These are phyloP conservation scores for Scelioninae gen. 2 DNA, from an alignment of 2,888 invertebrate species.

Conservation along the genomic window DNA sequence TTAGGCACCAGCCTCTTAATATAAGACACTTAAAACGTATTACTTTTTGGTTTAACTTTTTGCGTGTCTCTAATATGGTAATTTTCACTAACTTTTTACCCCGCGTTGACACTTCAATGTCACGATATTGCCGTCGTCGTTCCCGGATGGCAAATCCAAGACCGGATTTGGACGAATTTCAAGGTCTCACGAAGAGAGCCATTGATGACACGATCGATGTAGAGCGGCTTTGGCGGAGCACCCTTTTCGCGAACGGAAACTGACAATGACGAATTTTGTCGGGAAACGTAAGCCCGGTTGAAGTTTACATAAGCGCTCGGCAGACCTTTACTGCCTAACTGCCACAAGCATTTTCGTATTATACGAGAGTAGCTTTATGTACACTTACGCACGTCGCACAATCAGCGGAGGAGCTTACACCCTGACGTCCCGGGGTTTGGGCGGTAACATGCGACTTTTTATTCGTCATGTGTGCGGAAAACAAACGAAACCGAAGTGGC, in stretches of 20 bases:
- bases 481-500: too few species aligned
- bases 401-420: slow-evolving; percentile 34
- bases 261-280: slow-evolving; percentile 50
- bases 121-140: too few species aligned
- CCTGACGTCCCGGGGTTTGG: slow-evolving; percentile 7
- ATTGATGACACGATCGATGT: slow-evolving; percentile 19
- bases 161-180: too few species aligned
- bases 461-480: slow-evolving; percentile 15
- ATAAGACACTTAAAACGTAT: too few species aligned
- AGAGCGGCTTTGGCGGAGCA: slow-evolving; percentile 6
- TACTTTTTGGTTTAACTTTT: too few species aligned
- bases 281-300: slow-evolving; percentile 13
- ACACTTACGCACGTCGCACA: slow-evolving; percentile 31
- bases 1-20: too few species aligned
- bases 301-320: slow-evolving; percentile 27
- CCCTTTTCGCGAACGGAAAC: slow-evolving; percentile 15
- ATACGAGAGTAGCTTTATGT: slow-evolving; percentile 20
- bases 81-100: too few species aligned
- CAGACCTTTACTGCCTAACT: slow-evolving; percentile 33
- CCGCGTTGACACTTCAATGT: too few species aligned
- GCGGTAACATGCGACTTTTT: slow-evolving; percentile 10
- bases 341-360: slow-evolving; percentile 31
- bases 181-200: too few species aligned
- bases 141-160: too few species aligned
- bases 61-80: too few species aligned